Percentiles rank a stretch among this genome's conserved stretches.
phyloP scores from a whole-genome alignment of 2,113 vertebrate genomes.

The Petromus typicus region DNA sequence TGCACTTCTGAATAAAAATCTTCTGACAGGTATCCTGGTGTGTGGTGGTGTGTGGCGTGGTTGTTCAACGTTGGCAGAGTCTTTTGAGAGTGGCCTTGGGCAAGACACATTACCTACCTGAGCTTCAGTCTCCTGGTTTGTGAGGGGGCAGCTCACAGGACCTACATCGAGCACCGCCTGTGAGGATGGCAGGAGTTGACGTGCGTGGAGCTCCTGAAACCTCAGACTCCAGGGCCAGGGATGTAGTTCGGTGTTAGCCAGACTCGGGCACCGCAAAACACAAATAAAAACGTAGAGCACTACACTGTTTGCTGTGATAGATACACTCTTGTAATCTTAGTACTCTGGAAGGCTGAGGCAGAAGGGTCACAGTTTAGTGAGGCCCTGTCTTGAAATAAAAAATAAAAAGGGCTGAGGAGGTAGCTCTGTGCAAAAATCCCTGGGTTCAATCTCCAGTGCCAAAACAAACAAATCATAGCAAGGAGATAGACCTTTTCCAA shows the following conservation, averaged over 20 bases:
- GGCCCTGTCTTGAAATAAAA: background rate
- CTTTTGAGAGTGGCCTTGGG: background rate
- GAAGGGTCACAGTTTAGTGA: background rate
- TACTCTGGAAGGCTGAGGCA: background rate
- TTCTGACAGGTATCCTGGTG: no score
- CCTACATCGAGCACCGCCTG: accelerated
- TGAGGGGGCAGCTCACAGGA: background rate
- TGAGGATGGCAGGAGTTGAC: background rate
- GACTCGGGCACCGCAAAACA: background rate
- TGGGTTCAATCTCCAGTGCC: background rate
- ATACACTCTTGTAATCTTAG: background rate
- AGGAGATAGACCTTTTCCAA: background rate
- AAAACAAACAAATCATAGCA: background rate
- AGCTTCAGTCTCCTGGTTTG: background rate
- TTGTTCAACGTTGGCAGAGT: no score
- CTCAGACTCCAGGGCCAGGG: background rate
- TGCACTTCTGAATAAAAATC: no score
- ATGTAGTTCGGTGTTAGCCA: background rate
- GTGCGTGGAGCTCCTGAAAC: accelerated
- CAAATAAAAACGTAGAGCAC: background rate
- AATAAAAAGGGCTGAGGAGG: background rate
- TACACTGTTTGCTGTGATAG: background rate
- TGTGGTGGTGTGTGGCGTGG: no score
- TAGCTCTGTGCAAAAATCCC: background rate
- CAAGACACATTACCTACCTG: background rate